phyloP scores from a whole-genome alignment of 2,113 vertebrate genomes.

The Oreochromis tanganicae region DNA sequence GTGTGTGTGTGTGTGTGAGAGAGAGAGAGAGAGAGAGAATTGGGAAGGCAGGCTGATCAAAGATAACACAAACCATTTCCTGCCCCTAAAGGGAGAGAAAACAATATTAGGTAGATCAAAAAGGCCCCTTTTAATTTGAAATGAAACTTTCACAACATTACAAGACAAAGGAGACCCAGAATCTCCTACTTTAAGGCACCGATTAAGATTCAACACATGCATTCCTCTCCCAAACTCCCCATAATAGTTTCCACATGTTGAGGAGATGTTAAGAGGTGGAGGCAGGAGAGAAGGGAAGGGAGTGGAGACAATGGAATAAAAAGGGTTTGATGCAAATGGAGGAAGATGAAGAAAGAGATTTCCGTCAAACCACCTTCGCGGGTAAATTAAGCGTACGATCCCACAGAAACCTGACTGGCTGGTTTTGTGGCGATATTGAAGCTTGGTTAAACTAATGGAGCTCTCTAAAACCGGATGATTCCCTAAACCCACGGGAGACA shows the following conservation, averaged over 20 bases:
- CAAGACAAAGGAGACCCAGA: conserved; percentile 60
- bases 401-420: background rate
- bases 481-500: conserved; percentile 34
- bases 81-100: conserved; percentile 47
- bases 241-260: conserved; percentile 76
- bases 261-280: conserved; percentile 42
- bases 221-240: conserved; percentile 66
- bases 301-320: conserved; percentile 10
- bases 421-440: conserved; percentile 15
- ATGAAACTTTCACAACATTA: conserved; percentile 65
- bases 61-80: conserved; percentile 46
- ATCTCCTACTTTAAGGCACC: conserved; percentile 60
- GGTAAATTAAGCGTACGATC: conserved; percentile 11
- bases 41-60: conserved; percentile 31
- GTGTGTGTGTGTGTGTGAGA: too few species aligned
- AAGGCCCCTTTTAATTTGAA: conserved; percentile 60
- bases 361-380: conserved; percentile 16
- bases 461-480: conserved; percentile 30
- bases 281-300: conserved; percentile 12
- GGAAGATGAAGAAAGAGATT: conserved; percentile 1
- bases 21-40: background rate
- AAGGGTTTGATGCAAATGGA: conserved; percentile 15
- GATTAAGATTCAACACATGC: conserved; percentile 74
- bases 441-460: conserved; percentile 33
- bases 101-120: conserved; percentile 66